Evolutionary conservation across 1,140 invertebrate genomes (phyloP).

Genomic region (Steinernema khuongi): DNA sequence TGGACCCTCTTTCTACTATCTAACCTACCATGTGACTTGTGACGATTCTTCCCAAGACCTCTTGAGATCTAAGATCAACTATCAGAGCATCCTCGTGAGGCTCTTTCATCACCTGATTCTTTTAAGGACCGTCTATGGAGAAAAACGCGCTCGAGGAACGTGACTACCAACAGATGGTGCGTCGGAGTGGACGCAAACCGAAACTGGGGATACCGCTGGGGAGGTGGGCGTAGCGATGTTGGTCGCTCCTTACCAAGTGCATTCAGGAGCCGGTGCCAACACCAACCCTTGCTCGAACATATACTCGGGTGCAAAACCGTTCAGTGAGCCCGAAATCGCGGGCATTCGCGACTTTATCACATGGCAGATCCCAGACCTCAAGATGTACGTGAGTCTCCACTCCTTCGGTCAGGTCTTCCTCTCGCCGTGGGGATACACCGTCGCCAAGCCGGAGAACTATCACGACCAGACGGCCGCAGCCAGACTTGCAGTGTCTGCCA

Average conservation of each 20-base stretch:
- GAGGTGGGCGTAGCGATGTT: constrained; percentile 22
- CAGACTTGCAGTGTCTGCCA: constrained; percentile 49
- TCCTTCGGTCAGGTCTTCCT: constrained; percentile 60
- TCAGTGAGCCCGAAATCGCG: constrained; percentile 50
- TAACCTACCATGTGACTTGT: no score
- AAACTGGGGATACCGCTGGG: constrained; percentile 61
- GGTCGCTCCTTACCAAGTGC: neutral
- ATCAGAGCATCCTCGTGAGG: neutral
- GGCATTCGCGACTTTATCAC: constrained; percentile 47
- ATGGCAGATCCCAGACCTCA: constrained; percentile 46
- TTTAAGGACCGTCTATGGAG: constrained; percentile 60
- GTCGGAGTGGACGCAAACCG: constrained; percentile 61
- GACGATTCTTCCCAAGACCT: no score
- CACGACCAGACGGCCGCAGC: constrained; percentile 51
- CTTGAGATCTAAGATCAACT: neutral
- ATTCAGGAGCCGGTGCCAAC: constrained; percentile 52
- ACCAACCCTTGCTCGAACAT: constrained; percentile 54
- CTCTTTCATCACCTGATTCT: neutral
- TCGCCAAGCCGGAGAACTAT: constrained; percentile 46
- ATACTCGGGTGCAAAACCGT: constrained; percentile 47
- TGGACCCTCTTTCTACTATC: neutral
- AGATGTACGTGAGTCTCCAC: constrained; percentile 48
- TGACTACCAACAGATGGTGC: constrained; percentile 56
- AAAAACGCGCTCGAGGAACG: constrained; percentile 59
- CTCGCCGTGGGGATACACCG: constrained; percentile 62